These are phyloP conservation scores for Nycticorax nycticorax DNA, from an alignment of 2,113 vertebrate genomes.

Conservation along the genomic window DNA sequence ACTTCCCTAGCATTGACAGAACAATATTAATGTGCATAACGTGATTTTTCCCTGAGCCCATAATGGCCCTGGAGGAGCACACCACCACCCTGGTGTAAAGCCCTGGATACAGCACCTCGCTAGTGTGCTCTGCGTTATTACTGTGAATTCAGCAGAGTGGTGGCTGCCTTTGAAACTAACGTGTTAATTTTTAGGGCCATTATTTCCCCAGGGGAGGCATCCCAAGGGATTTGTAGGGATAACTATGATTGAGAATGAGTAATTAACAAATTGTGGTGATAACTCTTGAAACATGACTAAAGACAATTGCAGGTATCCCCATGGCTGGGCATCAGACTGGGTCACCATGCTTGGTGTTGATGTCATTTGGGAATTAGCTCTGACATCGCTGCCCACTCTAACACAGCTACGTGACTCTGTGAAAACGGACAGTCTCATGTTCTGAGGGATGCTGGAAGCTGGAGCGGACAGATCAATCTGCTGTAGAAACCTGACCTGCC, in stretches of 20 bases:
- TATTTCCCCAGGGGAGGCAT: background rate
- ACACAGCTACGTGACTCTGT: fast-evolving
- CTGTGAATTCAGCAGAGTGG: background rate
- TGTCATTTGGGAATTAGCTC: background rate
- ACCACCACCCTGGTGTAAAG: background rate
- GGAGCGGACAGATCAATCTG: background rate
- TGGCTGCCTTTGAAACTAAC: fast-evolving
- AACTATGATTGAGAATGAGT: background rate
- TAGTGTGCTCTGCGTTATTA: background rate
- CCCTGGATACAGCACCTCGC: background rate
- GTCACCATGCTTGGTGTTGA: fast-evolving
- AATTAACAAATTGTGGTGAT: background rate
- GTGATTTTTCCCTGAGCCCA: background rate
- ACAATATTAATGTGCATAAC: fast-evolving
- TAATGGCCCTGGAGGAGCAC: background rate
- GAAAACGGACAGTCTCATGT: background rate
- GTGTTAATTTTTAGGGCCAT: fast-evolving
- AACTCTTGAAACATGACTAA: background rate
- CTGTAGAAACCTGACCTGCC: background rate
- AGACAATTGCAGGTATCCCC: background rate
- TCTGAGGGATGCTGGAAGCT: background rate
- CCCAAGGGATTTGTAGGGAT: background rate
- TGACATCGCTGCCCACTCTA: background rate
- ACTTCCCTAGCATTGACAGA: background rate
- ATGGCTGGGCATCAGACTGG: background rate